Conservation (phyloP, 2,113 vertebrate genomes). For the Ceratotherium simum region DNA sequence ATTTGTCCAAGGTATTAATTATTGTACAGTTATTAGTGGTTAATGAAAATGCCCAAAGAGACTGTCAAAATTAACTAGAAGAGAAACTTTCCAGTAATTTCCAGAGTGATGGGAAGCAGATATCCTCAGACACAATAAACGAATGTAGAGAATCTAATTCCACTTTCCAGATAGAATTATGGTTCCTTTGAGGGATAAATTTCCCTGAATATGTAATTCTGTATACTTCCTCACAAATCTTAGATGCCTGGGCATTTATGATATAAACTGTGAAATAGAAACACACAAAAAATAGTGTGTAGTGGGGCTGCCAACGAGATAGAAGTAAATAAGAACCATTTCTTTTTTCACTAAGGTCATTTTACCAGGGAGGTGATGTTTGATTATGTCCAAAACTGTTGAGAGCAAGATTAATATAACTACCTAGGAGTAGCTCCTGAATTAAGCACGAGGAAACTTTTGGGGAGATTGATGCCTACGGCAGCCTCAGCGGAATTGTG, state of each 20-base stretch:
- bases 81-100: background rate
- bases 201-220: background rate
- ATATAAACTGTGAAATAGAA: background rate
- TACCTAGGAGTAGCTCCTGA: background rate
- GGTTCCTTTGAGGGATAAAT: background rate
- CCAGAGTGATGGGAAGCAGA: background rate
- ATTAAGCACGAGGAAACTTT: background rate
- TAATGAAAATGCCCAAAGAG: constrained; percentile 22
- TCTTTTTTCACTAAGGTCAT: background rate
- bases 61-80: background rate
- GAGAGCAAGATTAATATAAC: background rate
- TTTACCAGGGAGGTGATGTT: background rate
- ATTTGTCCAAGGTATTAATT: background rate
- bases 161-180: background rate
- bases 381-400: background rate
- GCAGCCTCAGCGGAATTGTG: background rate
- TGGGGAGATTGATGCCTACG: background rate
- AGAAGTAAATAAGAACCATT: background rate
- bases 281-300: background rate
- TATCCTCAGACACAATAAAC: background rate
- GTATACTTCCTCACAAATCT: background rate
- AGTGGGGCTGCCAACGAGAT: background rate
- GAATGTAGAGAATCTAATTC: background rate
- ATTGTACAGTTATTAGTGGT: background rate
- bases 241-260: background rate